Base-by-base conservation (phyloP, 92 coral and sea anemone genomes). In the Bergia puertoricense region DNA sequence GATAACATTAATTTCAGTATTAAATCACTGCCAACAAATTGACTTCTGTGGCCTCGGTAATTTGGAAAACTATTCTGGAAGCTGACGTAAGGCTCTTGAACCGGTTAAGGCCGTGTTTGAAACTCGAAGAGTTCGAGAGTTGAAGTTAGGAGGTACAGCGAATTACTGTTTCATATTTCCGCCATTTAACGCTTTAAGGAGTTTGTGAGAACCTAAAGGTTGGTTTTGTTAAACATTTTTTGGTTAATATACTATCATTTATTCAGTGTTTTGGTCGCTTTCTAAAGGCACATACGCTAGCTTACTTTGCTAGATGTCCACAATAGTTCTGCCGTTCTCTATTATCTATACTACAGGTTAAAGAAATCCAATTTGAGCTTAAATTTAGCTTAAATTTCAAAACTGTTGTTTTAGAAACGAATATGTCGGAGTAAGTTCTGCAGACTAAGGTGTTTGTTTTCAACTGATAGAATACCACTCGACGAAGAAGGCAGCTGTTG, bases 21-120 rank as follows among this genome's bases (percentile, higher is more conserved):
- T 38, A 80, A 62, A 80, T 56, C 85, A 57, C 48, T 23, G 42
- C 71, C 20, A 80, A 57, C 81, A 57, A 80, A 80, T 38, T 80
- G 72, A 51, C 57, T 57, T 54, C 73, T 57, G 36, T 57, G 65
- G 72, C 46, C 85, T 22, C 72, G 37, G 30, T 18, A 62, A 62
- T 62, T 62, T 62, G 20, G 69, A 23, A 22, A 62, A 62, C 23
- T 62, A 18, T 62, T 62, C 8, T 62, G 11, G 69, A 62, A 16
- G n/a, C 69, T 62, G 69, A 62, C 30, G 69, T 62, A 20, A 62
- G 69, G 20, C 6, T 62, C 6, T 62, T 62, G 69, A 62, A 22
- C 69, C 20, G 30, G n/a, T 62, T 20, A 62, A 62, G 6, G 22
- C 2, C 30, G 69, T 62, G 30, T 7, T 18, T 2, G 30, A 62